phyloP scores from a whole-genome alignment of 2,888 invertebrate genomes.

The Stictocephala bisonia region DNA sequence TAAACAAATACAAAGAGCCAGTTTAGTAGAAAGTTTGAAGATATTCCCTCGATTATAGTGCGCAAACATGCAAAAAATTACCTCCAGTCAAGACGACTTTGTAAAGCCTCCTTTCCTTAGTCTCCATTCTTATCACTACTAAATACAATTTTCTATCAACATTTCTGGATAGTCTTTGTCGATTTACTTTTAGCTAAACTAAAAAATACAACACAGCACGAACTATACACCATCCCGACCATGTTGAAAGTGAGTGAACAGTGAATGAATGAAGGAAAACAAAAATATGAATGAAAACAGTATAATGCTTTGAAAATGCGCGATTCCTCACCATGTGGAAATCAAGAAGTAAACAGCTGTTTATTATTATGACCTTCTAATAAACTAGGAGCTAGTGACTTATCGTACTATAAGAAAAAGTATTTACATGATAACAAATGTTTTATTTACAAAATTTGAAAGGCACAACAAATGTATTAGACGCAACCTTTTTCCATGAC shows the following conservation, averaged over 20 bases:
- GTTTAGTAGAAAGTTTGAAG: background rate
- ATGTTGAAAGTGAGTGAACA: conserved; percentile 18
- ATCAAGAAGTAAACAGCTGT: too few relatives aligned
- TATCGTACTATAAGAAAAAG: too few relatives aligned
- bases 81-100: conserved; percentile 91
- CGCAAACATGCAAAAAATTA: conserved; percentile 66
- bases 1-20: too few relatives aligned
- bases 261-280: background rate
- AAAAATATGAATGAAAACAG: too few relatives aligned
- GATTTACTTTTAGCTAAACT: background rate
- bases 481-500: too few relatives aligned
- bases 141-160: background rate
- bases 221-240: conserved; percentile 23
- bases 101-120: conserved; percentile 76
- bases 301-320: conserved; percentile 33
- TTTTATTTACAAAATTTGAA: too few relatives aligned
- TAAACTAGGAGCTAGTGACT: too few relatives aligned
- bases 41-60: background rate
- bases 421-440: too few relatives aligned
- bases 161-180: conserved; percentile 19
- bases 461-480: too few relatives aligned
- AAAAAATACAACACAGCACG: background rate
- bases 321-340: background rate
- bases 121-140: conserved; percentile 62
- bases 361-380: too few relatives aligned